Percentiles rank a stretch among this genome's conserved stretches.
These are phyloP conservation scores for Geotrypetes seraphini DNA, from an alignment of 2,797 vertebrate species.

Conservation along the genomic window DNA sequence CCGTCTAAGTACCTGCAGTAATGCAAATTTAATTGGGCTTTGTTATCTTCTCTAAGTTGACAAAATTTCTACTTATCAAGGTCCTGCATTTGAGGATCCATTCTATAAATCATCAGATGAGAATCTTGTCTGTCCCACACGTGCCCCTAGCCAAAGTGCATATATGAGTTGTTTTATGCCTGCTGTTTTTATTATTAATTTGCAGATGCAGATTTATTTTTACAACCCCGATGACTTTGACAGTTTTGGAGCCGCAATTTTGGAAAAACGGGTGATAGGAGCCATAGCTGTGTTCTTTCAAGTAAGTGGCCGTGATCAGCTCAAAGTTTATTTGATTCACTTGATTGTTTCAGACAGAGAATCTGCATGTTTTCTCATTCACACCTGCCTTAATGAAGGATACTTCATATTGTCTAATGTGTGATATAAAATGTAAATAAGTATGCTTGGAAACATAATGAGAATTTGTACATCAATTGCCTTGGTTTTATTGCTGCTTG, in stretches of 20 bases:
- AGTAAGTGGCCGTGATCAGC: constrained; percentile 59
- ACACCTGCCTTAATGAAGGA: constrained; percentile 60
- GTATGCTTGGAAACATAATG: constrained; percentile 58
- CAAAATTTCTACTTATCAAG: too few species aligned
- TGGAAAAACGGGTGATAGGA: constrained; percentile 80
- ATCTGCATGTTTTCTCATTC: constrained; percentile 57
- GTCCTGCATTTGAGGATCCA: too few species aligned
- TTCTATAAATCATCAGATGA: too few species aligned
- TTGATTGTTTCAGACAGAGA: constrained; percentile 51
- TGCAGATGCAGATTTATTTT: constrained; percentile 97
- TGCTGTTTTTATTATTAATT: constrained; percentile 30
- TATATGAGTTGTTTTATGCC: too few species aligned
- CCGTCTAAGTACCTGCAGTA: too few species aligned
- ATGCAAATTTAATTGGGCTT: too few species aligned
- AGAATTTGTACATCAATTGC: constrained; percentile 59
- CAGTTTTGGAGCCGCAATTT: constrained; percentile 80
- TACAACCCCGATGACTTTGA: constrained; percentile 95
- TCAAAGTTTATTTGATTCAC: constrained; percentile 30
- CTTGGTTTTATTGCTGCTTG: constrained; percentile 56
- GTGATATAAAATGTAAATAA: constrained; percentile 70
- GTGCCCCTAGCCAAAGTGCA: too few species aligned
- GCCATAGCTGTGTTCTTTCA: constrained; percentile 91
- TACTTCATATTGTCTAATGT: constrained; percentile 55
- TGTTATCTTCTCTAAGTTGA: too few species aligned
- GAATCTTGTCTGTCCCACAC: too few species aligned